Conservation (phyloP, 2,888 invertebrate genomes). For the Mesoligia furuncula region DNA sequence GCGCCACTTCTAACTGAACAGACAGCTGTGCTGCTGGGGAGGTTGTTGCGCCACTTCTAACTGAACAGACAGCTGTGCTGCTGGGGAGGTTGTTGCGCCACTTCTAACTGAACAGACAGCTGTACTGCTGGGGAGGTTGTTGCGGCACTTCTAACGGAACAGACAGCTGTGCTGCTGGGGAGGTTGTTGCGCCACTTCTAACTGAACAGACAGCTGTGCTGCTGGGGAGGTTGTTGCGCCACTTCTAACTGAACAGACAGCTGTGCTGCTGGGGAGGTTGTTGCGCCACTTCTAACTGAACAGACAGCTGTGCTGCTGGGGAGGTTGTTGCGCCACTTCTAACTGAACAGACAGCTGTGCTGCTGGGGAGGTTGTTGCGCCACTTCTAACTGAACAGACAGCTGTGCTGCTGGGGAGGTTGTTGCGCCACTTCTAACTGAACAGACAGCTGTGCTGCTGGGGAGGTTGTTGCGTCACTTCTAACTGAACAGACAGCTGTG, state of each 20-base stretch:
- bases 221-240: neutral
- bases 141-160: neutral
- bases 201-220: too few relatives aligned
- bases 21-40: too few relatives aligned
- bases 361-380: neutral
- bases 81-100: neutral
- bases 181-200: neutral
- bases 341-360: too few relatives aligned
- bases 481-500: too few relatives aligned
- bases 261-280: neutral
- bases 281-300: neutral
- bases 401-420: neutral
- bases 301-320: too few relatives aligned
- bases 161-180: too few relatives aligned
- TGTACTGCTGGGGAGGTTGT: neutral
- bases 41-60: neutral
- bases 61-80: too few relatives aligned
- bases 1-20: too few relatives aligned
- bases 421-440: neutral
- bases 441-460: too few relatives aligned
- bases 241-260: too few relatives aligned
- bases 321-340: neutral
- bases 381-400: too few relatives aligned
- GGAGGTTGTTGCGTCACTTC: neutral
- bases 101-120: too few relatives aligned